Conservation (phyloP, 2,113 vertebrate genomes). For the Oryzias woworae region DNA sequence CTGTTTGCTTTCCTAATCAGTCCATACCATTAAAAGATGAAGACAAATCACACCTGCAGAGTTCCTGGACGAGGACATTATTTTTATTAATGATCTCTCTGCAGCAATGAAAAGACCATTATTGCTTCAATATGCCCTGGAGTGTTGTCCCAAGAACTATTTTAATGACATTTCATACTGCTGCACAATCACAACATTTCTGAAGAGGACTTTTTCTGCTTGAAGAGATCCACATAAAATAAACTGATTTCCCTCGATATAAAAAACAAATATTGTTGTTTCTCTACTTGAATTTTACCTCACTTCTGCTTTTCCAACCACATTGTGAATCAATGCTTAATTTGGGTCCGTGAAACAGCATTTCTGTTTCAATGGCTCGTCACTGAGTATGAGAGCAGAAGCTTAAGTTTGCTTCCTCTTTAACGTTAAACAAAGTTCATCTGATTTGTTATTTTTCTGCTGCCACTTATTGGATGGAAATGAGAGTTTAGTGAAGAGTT, state of each 20-base stretch:
- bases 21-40: conserved; percentile 60
- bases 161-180: conserved; percentile 47
- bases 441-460: too few species aligned
- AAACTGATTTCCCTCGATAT: neutral
- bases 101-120: conserved; percentile 59
- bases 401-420: too few species aligned
- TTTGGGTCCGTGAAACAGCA: neutral
- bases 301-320: neutral
- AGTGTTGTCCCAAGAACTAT: conserved; percentile 47
- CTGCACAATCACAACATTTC: conserved; percentile 29
- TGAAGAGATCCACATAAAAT: conserved; percentile 36
- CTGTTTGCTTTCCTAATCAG: conserved; percentile 73
- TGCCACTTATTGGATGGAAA: too few species aligned
- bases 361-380: too few species aligned
- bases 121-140: conserved; percentile 59
- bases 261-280: neutral
- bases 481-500: neutral
- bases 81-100: conserved; percentile 63
- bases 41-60: conserved; percentile 72
- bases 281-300: neutral
- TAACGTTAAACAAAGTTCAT: too few species aligned
- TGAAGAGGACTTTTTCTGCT: conserved; percentile 14
- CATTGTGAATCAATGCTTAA: neutral
- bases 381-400: too few species aligned
- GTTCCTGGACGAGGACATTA: conserved; percentile 49